Conservation (phyloP, 2,113 vertebrate genomes). For the Seriola dumerili region DNA sequence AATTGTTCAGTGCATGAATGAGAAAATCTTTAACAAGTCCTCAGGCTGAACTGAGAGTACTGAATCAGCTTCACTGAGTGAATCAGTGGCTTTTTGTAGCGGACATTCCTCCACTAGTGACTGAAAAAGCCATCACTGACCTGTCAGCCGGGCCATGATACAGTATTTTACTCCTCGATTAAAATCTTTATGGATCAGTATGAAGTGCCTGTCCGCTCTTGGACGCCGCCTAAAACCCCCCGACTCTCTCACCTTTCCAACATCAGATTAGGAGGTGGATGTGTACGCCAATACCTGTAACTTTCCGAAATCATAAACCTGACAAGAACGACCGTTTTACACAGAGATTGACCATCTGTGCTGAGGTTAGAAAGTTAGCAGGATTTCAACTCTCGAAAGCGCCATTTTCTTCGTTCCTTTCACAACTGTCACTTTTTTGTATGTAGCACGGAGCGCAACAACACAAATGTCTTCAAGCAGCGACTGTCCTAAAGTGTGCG, state of each 20-base stretch:
- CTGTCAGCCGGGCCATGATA: neutral
- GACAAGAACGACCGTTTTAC: too few species aligned
- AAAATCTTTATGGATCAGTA: neutral
- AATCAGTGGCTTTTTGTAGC: neutral
- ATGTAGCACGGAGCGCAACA: neutral
- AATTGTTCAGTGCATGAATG: conserved; percentile 4
- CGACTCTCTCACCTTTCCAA: neutral
- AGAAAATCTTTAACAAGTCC: conserved; percentile 1
- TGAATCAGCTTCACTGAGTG: neutral
- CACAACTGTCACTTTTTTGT: neutral
- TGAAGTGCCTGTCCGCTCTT: neutral
- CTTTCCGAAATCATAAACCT: neutral
- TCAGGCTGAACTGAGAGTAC: neutral
- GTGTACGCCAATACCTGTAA: neutral
- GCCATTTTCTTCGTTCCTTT: too few species aligned
- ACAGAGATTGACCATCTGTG: neutral
- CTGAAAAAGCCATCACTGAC: neutral
- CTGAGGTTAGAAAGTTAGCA: neutral
- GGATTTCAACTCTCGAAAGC: too few species aligned
- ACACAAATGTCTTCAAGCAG: neutral
- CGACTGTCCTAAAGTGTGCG: neutral
- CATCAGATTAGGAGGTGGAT: neutral
- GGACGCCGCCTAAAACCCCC: neutral
- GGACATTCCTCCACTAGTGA: neutral
- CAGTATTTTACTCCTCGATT: neutral